Evolutionary conservation across 2,888 invertebrate species (phyloP).

Genomic region (Chaitophorus viminalis): DNA sequence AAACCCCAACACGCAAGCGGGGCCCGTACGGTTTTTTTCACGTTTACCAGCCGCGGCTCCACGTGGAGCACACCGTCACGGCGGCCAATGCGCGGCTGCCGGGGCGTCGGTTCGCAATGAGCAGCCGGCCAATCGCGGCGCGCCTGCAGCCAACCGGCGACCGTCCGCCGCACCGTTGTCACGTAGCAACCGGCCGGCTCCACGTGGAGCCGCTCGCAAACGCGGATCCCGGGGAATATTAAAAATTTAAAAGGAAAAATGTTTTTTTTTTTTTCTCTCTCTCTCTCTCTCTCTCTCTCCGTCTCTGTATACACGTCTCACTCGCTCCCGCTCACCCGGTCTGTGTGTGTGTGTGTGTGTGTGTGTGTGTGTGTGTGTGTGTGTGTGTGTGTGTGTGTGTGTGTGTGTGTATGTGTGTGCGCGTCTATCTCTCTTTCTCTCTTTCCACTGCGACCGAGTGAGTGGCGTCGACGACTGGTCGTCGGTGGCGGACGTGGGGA

Average conservation of each 20-base stretch:
- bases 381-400: too few relatives aligned
- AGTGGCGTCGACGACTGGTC: constrained; percentile 30
- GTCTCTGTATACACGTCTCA: background rate
- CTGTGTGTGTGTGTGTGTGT: too few relatives aligned
- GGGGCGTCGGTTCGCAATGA: constrained; percentile 50
- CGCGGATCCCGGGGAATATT: constrained; percentile 61
- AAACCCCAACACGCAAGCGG: constrained; percentile 64
- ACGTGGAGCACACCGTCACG: constrained; percentile 63
- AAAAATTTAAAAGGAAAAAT: constrained; percentile 62
- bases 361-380: too few relatives aligned
- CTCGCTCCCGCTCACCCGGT: too few relatives aligned
- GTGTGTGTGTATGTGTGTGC: too few relatives aligned
- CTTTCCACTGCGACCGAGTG: constrained; percentile 23
- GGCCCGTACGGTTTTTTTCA: constrained; percentile 64
- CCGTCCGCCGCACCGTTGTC: constrained; percentile 60
- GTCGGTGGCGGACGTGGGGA: too few relatives aligned
- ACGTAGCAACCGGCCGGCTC: constrained; percentile 63
- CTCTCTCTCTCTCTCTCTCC: background rate
- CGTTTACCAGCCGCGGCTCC: constrained; percentile 63
- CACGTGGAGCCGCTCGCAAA: constrained; percentile 61
- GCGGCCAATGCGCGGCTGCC: constrained; percentile 22
- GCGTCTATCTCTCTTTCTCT: background rate
- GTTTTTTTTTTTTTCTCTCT: constrained; percentile 46
- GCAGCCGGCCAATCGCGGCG: constrained; percentile 60
- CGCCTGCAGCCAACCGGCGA: constrained; percentile 62